Evolutionary conservation across 1,140 invertebrate genomes (phyloP).

Genomic region (Philopotamus ludificatus): DNA sequence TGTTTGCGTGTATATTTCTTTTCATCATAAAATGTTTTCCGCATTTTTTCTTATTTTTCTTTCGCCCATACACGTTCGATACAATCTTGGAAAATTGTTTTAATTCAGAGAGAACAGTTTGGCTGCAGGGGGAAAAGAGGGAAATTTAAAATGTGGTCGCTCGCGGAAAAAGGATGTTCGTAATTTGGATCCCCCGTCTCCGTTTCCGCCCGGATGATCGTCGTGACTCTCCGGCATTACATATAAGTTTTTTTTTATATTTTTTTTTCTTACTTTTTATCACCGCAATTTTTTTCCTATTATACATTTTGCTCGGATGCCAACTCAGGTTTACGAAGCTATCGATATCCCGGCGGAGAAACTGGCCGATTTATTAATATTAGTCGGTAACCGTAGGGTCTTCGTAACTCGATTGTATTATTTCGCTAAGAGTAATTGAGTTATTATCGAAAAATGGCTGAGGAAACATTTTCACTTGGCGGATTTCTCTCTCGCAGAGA

Average conservation of each 20-base stretch:
- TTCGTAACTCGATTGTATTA: neutral
- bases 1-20: too few relatives aligned
- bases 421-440: slow-evolving; percentile 7
- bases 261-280: neutral
- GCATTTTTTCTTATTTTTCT: neutral
- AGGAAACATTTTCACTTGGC: neutral
- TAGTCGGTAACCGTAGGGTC: slow-evolving; percentile 6
- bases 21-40: too few relatives aligned
- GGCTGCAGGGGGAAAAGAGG: neutral
- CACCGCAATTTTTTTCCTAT: neutral
- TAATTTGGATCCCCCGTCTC: slow-evolving; percentile 9
- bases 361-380: slow-evolving; percentile 14
- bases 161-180: slow-evolving; percentile 3
- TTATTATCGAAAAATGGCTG: neutral
- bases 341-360: neutral
- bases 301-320: neutral
- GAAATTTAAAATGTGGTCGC: slow-evolving; percentile 12
- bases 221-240: neutral
- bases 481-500: neutral
- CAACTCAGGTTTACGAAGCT: neutral
- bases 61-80: neutral
- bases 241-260: neutral
- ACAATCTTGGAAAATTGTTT: slow-evolving; percentile 10
- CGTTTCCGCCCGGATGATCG: slow-evolving; percentile 5
- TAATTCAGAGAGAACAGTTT: slow-evolving; percentile 1